A percentile compares a stretch with the other conserved stretches of the same genome.
Conservation (phyloP, 2,113 vertebrate genomes). For the Okapia johnstoni region DNA sequence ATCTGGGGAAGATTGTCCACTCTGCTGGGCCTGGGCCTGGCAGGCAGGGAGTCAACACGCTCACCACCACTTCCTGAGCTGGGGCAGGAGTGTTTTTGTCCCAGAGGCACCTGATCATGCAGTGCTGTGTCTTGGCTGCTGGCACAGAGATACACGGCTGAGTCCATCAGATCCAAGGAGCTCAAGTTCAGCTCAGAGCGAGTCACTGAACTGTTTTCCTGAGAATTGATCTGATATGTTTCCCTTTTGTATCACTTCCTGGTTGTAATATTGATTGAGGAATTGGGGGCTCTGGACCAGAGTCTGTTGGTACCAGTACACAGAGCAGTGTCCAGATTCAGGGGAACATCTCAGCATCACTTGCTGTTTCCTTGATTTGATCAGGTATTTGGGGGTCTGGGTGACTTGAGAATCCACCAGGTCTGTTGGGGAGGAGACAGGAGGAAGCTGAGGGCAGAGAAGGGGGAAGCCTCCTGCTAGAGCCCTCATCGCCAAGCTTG, state of each 20-base stretch:
- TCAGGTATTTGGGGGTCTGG: not conserved
- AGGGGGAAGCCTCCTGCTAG: not conserved
- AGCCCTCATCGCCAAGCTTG: no score
- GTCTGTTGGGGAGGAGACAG: not conserved
- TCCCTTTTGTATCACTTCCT: not conserved
- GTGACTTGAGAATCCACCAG: not conserved
- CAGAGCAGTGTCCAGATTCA: accelerated
- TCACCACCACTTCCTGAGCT: not conserved
- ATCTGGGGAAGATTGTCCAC: not conserved
- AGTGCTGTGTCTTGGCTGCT: not conserved
- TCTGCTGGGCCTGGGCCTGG: not conserved
- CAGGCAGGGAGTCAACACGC: accelerated
- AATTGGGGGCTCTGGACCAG: not conserved
- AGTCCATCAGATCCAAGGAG: not conserved
- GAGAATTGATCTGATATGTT: accelerated
- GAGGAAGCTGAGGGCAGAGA: not conserved
- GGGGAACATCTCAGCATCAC: not conserved
- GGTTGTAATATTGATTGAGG: not conserved
- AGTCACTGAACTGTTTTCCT: accelerated
- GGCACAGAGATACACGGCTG: not conserved
- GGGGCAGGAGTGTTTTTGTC: not conserved
- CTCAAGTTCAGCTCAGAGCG: accelerated
- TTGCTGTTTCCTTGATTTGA: not conserved
- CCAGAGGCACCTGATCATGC: not conserved
- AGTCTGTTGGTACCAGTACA: conserved; percentile 23